Percentiles rank a stretch among this genome's conserved stretches.
These are phyloP conservation scores for Carettochelys insculpta DNA, from an alignment of 2,113 vertebrate species.

Conservation along the genomic window DNA sequence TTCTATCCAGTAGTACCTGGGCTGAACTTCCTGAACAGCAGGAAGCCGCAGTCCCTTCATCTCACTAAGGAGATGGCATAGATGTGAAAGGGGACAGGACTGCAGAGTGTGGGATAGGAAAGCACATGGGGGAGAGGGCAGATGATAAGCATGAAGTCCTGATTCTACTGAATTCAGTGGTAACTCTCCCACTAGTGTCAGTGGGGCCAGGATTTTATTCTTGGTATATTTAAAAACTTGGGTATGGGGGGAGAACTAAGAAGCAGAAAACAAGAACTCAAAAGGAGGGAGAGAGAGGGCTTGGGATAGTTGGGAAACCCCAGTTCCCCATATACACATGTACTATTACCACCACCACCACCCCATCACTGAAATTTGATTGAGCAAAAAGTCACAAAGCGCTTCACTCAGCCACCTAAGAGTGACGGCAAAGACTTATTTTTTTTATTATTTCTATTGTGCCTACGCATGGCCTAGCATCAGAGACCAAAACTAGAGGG, in stretches of 20 bases:
- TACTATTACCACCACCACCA: not conserved
- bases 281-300: not conserved
- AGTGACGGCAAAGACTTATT: not conserved
- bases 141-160: not conserved
- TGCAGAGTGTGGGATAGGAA: no score
- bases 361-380: not conserved
- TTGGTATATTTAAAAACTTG: not conserved
- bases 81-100: no score
- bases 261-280: not conserved
- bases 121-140: not conserved
- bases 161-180: not conserved
- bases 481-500: not conserved
- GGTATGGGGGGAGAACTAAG: not conserved
- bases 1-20: not conserved
- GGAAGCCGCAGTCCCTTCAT: not conserved
- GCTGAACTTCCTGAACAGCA: not conserved
- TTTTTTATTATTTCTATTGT: not conserved
- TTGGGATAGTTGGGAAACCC: not conserved
- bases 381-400: not conserved
- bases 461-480: not conserved
- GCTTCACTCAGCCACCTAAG: not conserved
- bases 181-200: not conserved
- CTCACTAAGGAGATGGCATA: no score
- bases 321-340: not conserved
- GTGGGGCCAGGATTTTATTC: not conserved